These are phyloP conservation scores for Geococcyx californianus DNA, from an alignment of 2,113 vertebrate species.

Conservation along the genomic window DNA sequence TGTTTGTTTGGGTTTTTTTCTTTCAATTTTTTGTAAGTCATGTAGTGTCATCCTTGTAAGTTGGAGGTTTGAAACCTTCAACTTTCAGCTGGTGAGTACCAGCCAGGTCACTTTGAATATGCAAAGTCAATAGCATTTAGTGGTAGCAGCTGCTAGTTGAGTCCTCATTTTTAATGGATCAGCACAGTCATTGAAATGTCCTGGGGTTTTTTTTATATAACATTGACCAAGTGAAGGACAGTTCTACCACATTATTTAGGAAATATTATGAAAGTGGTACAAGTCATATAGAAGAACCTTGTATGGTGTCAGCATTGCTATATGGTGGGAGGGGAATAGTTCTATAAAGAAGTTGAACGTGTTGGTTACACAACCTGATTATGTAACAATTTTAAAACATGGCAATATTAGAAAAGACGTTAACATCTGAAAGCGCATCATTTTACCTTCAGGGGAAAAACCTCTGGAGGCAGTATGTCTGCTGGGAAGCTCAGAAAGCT, in stretches of 20 bases:
- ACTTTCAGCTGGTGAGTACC: background rate
- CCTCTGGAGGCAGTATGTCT: background rate
- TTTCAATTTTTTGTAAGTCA: background rate
- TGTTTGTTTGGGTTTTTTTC: too few species aligned
- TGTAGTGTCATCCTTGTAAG: background rate
- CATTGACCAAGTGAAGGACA: background rate
- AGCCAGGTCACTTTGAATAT: background rate
- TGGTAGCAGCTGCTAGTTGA: background rate
- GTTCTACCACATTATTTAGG: background rate
- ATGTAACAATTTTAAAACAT: slow-evolving; percentile 27
- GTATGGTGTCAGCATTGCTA: background rate
- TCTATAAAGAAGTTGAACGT: background rate
- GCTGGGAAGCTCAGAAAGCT: background rate
- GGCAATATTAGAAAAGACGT: slow-evolving; percentile 38
- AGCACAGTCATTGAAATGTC: background rate
- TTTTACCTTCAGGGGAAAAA: background rate
- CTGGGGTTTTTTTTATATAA: background rate
- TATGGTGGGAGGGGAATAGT: background rate
- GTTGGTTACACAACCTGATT: slow-evolving; percentile 40
- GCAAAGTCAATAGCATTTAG: background rate
- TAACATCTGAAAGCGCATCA: slow-evolving; percentile 12
- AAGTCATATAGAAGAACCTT: accelerated
- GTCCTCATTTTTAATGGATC: background rate
- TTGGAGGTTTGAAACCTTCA: background rate
- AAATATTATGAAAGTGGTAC: background rate